phyloP scores from a whole-genome alignment of 2,113 vertebrate genomes.

The Cromileptes altivelis region DNA sequence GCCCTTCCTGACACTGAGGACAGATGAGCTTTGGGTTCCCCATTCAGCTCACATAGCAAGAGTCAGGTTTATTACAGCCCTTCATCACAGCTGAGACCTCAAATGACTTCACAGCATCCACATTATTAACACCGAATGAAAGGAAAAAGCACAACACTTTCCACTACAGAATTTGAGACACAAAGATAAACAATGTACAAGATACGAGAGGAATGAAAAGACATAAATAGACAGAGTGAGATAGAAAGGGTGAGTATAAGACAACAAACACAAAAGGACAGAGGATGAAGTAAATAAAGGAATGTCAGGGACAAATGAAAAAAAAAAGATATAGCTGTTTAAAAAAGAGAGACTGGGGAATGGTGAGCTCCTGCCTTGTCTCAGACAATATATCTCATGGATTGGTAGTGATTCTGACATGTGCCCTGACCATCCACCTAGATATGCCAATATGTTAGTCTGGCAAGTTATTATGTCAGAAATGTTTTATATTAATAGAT shows the following conservation, averaged over 20 bases:
- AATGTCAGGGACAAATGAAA: not conserved
- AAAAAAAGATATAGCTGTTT: not conserved
- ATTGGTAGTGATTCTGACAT: slow-evolving; percentile 29
- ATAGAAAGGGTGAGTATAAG: not conserved
- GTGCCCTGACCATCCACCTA: slow-evolving; percentile 7
- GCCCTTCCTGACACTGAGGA: slow-evolving; percentile 16
- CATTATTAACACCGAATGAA: slow-evolving; percentile 12
- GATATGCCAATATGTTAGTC: slow-evolving; percentile 32
- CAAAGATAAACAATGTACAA: not conserved
- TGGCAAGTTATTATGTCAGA: slow-evolving; percentile 11
- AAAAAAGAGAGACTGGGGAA: not conserved
- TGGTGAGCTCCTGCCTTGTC: slow-evolving; percentile 1
- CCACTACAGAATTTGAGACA: not conserved
- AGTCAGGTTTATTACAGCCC: slow-evolving; percentile 9
- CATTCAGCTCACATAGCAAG: slow-evolving; percentile 6
- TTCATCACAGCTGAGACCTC: slow-evolving; percentile 2
- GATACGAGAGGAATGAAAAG: not conserved
- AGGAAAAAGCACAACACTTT: not conserved
- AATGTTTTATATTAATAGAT: not conserved
- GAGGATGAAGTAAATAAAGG: not conserved
- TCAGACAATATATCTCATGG: slow-evolving; percentile 22
- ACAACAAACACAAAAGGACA: not conserved
- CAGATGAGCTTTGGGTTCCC: slow-evolving; percentile 2
- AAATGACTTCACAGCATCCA: slow-evolving; percentile 5
- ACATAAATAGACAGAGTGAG: not conserved